phyloP scores from a whole-genome alignment of 37 sponge, comb jelly and placozoan species.

The Axinella damicornis region DNA sequence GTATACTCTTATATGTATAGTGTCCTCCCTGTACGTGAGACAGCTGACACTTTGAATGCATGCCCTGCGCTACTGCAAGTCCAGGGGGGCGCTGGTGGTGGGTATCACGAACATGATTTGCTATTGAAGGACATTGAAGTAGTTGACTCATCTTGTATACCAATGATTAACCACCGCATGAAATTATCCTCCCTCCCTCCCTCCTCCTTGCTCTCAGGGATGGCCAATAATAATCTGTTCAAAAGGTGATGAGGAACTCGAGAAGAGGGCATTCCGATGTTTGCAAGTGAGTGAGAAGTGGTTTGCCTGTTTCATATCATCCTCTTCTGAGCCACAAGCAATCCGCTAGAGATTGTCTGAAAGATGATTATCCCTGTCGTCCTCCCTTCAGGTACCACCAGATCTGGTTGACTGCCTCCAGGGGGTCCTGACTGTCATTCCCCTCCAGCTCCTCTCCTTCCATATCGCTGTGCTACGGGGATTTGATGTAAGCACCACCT shows the following conservation, averaged over 20 bases:
- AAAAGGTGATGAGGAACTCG: slow-evolving; percentile 62
- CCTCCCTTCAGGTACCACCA: slow-evolving; percentile 80
- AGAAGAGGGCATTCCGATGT: slow-evolving; percentile 25
- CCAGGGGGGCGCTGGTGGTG: slow-evolving; percentile 89
- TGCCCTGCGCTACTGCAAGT: slow-evolving; percentile 96
- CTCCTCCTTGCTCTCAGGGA: slow-evolving; percentile 50
- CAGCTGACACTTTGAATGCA: slow-evolving; percentile 98
- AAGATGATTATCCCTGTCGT: too few relatives aligned
- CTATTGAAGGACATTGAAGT: too few relatives aligned
- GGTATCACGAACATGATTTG: slow-evolving; percentile 95
- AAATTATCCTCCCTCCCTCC: too few relatives aligned
- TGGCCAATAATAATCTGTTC: slow-evolving; percentile 88
- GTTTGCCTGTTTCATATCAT: too few relatives aligned
- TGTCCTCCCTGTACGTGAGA: slow-evolving; percentile 89
- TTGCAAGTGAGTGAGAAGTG: too few relatives aligned
- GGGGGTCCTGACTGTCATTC: slow-evolving; percentile 93
- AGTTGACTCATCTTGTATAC: too few relatives aligned
- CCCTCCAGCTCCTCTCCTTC: slow-evolving; percentile 97
- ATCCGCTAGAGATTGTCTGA: too few relatives aligned
- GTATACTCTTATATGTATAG: background rate
- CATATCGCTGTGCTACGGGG: slow-evolving; percentile 92
- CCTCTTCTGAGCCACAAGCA: too few relatives aligned
- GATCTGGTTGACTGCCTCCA: slow-evolving; percentile 92
- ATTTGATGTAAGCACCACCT: slow-evolving; percentile 83
- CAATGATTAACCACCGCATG: too few relatives aligned